Evolutionary conservation across 2,888 invertebrate species (phyloP).

Genomic region (Palloptera scutellata): DNA sequence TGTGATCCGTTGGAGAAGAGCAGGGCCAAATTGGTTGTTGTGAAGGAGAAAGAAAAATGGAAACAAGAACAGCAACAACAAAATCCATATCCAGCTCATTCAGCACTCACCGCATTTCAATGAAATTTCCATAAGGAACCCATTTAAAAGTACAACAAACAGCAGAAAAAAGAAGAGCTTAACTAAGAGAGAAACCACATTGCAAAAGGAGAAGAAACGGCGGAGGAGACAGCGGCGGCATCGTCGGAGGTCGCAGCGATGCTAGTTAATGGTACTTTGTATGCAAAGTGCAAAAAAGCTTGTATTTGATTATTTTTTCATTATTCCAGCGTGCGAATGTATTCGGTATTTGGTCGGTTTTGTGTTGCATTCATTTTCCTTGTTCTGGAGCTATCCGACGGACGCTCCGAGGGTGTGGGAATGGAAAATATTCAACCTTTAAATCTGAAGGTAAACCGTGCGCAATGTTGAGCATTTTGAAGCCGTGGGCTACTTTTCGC

Average conservation of each 20-base stretch:
- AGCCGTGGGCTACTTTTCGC: constrained; percentile 38
- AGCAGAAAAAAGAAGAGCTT: background rate
- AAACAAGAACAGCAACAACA: background rate
- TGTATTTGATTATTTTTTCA: constrained; percentile 35
- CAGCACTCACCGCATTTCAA: constrained; percentile 46
- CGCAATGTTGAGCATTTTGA: constrained; percentile 23
- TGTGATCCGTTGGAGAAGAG: too few species aligned
- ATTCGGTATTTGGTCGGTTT: background rate
- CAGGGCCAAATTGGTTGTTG: too few species aligned
- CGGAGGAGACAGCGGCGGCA: background rate
- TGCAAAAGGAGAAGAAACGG: background rate
- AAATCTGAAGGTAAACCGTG: constrained; percentile 39
- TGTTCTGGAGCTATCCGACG: background rate
- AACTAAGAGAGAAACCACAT: constrained; percentile 25
- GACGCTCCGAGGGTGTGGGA: background rate
- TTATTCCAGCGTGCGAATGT: background rate
- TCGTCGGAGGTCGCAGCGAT: background rate
- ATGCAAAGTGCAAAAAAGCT: constrained; percentile 58
- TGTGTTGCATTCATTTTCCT: background rate
- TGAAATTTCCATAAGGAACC: constrained; percentile 56
- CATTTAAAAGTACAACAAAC: constrained; percentile 44
- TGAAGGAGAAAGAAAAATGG: constrained; percentile 6
- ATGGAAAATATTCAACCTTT: constrained; percentile 26
- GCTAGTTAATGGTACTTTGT: constrained; percentile 56
- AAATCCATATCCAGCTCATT: constrained; percentile 30